Evolutionary conservation across 2,888 invertebrate species (phyloP).

Genomic region (Agriopis marginaria): DNA sequence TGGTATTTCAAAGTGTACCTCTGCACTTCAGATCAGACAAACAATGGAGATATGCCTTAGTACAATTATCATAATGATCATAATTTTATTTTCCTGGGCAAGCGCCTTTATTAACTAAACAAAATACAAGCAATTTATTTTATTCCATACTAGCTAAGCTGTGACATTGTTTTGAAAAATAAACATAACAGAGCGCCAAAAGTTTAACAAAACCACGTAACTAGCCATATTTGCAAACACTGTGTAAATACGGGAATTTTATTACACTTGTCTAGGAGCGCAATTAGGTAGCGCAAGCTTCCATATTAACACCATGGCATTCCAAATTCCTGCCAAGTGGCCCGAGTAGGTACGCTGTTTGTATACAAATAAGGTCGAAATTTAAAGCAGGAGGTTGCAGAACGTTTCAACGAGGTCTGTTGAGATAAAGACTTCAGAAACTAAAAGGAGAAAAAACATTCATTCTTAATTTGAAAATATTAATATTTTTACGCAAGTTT

Average conservation of each 20-base stretch:
- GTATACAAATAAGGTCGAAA: slow-evolving; percentile 38
- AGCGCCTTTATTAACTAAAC: too few relatives aligned
- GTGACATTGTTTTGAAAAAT: not conserved
- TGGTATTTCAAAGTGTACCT: not conserved
- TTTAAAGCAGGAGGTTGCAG: slow-evolving; percentile 19
- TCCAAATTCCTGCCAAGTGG: slow-evolving; percentile 51
- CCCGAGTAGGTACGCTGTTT: slow-evolving; percentile 27
- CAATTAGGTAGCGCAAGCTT: slow-evolving; percentile 45
- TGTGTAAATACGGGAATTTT: slow-evolving; percentile 47
- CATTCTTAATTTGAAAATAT: too few relatives aligned
- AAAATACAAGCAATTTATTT: too few relatives aligned
- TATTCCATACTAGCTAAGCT: not conserved
- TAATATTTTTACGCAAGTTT: too few relatives aligned
- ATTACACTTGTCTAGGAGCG: slow-evolving; percentile 44
- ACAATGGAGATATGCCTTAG: too few relatives aligned
- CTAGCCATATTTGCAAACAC: slow-evolving; percentile 32
- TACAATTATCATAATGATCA: too few relatives aligned
- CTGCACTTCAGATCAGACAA: too few relatives aligned
- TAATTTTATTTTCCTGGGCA: too few relatives aligned
- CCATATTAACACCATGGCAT: slow-evolving; percentile 45
- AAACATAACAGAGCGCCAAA: not conserved
- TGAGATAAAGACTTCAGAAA: too few relatives aligned
- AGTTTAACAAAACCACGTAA: slow-evolving; percentile 2
- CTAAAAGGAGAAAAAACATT: too few relatives aligned
- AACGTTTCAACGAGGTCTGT: slow-evolving; percentile 13